Percentiles rank a stretch among this genome's conserved stretches.
phyloP scores from a whole-genome alignment of 2,113 vertebrate genomes.

The Hassar affinis region DNA sequence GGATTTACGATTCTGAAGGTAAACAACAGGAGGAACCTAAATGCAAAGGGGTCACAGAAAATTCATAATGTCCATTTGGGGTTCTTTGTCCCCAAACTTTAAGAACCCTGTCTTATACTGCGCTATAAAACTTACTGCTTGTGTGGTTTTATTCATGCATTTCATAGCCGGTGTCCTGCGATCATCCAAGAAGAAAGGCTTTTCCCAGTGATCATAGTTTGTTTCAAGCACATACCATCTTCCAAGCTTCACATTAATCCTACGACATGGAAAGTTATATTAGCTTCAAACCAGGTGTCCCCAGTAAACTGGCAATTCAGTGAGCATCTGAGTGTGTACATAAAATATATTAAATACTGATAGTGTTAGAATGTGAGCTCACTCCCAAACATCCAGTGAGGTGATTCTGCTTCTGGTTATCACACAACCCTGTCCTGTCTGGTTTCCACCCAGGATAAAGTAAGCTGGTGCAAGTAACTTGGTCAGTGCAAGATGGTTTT shows the following conservation, averaged over 20 bases:
- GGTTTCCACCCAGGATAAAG: conserved; percentile 83
- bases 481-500: conserved; percentile 73
- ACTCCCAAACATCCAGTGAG: conserved; percentile 79
- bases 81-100: not conserved
- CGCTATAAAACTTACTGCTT: conserved; percentile 67
- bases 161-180: conserved; percentile 76
- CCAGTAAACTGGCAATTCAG: not conserved
- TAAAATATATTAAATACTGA: not conserved
- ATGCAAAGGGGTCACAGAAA: not conserved
- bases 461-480: conserved; percentile 82
- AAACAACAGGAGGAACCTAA: not conserved
- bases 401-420: conserved; percentile 78
- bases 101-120: not conserved
- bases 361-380: conserved; percentile 60
- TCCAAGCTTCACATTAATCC: conserved; percentile 71
- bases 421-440: conserved; percentile 80
- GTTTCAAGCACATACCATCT: conserved; percentile 81
- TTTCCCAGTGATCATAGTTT: conserved; percentile 86
- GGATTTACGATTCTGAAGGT: not conserved
- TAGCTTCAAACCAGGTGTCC: not conserved
- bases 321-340: not conserved
- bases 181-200: conserved; percentile 77
- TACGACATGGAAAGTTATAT: conserved; percentile 52
- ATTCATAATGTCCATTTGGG: not conserved
- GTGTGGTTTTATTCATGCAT: conserved; percentile 77